A percentile compares a stretch with the other conserved stretches of the same genome.
These are phyloP conservation scores for Elaeidobius kamerunicus DNA, from an alignment of 2,888 invertebrate species.

Conservation along the genomic window DNA sequence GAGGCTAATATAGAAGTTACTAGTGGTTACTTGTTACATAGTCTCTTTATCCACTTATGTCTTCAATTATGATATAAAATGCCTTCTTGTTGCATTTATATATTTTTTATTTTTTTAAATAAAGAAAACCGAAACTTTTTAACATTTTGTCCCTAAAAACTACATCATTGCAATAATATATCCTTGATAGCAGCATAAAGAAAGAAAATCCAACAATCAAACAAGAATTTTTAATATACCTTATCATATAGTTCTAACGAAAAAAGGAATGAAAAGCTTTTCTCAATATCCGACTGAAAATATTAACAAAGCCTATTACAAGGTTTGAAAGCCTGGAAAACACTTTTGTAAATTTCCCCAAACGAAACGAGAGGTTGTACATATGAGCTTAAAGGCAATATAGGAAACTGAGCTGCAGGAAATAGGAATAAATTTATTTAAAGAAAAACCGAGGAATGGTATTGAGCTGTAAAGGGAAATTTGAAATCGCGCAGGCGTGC, in stretches of 20 bases:
- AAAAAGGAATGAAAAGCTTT: neutral
- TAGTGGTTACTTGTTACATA: no score
- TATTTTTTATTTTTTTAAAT: no score
- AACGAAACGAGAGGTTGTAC: neutral
- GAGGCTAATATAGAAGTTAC: no score
- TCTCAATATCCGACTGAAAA: neutral
- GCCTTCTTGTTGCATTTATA: no score
- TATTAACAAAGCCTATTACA: neutral
- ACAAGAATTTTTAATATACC: no score
- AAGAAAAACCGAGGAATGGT: constrained; percentile 16
- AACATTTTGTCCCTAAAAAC: no score
- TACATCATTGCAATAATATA: no score
- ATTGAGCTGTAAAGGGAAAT: constrained; percentile 24
- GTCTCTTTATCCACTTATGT: no score
- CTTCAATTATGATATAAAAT: no score
- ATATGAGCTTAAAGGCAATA: neutral
- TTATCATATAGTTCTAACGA: neutral
- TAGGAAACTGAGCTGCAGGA: constrained; percentile 9
- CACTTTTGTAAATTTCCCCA: constrained; percentile 1
- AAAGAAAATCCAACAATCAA: no score
- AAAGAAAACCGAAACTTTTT: no score
- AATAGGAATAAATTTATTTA: constrained; percentile 29
- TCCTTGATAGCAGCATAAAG: no score
- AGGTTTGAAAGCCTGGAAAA: neutral
- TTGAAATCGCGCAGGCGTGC: constrained; percentile 13